Base-by-base conservation (phyloP, 2,888 invertebrate species). In the Smittia sp. region DNA sequence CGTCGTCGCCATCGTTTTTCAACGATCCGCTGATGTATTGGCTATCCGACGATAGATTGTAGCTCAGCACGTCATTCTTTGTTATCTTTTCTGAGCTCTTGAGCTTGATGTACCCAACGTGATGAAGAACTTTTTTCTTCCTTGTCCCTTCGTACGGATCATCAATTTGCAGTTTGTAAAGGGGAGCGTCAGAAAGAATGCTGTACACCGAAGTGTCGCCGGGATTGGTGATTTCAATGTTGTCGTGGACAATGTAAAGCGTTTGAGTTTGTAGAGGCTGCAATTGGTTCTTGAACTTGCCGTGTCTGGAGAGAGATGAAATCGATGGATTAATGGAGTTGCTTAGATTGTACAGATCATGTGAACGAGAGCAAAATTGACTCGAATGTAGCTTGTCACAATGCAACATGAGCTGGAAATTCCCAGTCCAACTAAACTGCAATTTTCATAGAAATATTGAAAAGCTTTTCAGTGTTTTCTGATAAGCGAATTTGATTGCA, bases 191-290 rank as follows among this genome's bases (percentile, higher is more conserved):
- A 13, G 85, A 84, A 69, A 86, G 84, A 6, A 84, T 85, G 76
- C 86, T 86, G 76, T 87, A 87, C 76, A 86, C 85, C 7, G 85
- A 83, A 0, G 85, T 85, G 76, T 89, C 88, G 52, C 86, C 85
- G 0, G 88, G 85, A 72, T 89, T 87, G 46, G 87, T 85, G 9
- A 92, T 87, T 77, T 91, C 90, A 38, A 92, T 86, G 75, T 90
- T 91, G 77, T 92, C 89, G 77, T 90, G 89, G 7, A 90, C 85
- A 27, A 91, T 85, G 77, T 86, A 91, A 67, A 90, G 85, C 54
- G 90, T 84, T 52, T 88, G 86, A 0, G 87, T 84, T 46, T 86
- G 85, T 18, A 92, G 79, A 0, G 88, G 85, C 78, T 89, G 87
- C 0, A 80, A 75, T 27, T 75, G 66, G 25, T 78, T 73, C 75